These are phyloP conservation scores for Propithecus perrieri DNA, from an alignment of 2,797 vertebrate species.

Conservation along the genomic window DNA sequence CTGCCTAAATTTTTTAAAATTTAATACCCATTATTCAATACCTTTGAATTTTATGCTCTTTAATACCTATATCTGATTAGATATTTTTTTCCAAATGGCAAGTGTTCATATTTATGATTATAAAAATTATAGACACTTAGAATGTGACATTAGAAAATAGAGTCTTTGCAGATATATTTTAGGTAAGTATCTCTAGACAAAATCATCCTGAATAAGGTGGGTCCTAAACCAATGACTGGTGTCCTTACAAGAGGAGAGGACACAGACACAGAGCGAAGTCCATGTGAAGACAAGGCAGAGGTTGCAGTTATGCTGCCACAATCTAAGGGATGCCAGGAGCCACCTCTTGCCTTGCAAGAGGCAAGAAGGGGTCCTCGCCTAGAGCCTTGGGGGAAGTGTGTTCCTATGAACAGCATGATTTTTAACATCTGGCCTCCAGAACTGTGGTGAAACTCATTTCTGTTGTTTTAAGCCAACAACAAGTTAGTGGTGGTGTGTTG, in stretches of 20 bases:
- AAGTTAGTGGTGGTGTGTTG: background rate
- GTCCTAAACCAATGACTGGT: too few relatives aligned
- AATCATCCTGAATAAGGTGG: background rate
- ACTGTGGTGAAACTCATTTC: background rate
- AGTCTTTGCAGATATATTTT: background rate
- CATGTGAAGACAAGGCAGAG: background rate
- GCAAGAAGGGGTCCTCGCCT: background rate
- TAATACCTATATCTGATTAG: background rate
- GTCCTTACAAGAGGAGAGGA: background rate
- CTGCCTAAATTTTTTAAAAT: background rate
- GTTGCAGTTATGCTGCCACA: rapidly evolving
- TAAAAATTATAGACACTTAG: background rate
- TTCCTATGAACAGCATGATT: too few relatives aligned
- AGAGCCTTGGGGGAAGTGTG: background rate
- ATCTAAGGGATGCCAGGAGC: rapidly evolving
- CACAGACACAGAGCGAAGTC: background rate
- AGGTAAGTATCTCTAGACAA: background rate
- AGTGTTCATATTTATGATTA: background rate
- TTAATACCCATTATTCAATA: background rate
- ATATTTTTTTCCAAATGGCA: background rate
- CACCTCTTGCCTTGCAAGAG: too few relatives aligned
- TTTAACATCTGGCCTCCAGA: background rate
- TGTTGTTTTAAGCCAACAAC: background rate
- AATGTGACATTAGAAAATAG: background rate
- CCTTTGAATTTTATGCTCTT: background rate